Percentiles rank a stretch among this genome's conserved stretches.
Evolutionary conservation across 2,113 vertebrate species (phyloP).

Genomic region (Pseudopodoces humilis): DNA sequence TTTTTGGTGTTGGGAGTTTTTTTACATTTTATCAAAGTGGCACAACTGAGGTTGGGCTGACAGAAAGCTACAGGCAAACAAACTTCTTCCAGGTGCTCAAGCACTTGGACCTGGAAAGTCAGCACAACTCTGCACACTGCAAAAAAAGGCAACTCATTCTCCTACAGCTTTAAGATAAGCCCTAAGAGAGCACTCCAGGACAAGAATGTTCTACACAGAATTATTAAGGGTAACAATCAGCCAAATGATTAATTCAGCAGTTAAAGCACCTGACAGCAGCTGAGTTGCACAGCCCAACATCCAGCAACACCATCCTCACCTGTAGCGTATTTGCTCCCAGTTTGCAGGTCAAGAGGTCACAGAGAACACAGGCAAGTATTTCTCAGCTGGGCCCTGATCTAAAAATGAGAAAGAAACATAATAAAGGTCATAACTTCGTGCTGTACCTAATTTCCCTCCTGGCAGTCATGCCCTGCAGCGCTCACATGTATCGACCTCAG

Average conservation of each 20-base stretch:
- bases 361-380: background rate
- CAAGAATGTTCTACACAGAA: background rate
- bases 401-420: background rate
- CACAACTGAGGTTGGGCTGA: background rate
- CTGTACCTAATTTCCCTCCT: background rate
- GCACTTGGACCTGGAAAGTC: background rate
- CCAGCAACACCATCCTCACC: background rate
- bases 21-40: background rate
- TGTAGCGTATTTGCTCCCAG: background rate
- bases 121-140: background rate
- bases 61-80: background rate
- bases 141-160: background rate
- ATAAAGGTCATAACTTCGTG: fast-evolving
- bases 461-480: background rate
- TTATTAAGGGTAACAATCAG: background rate
- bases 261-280: background rate
- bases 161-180: background rate
- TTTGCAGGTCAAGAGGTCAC: background rate
- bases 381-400: background rate
- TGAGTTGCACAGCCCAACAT: background rate
- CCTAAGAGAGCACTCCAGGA: fast-evolving
- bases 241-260: background rate
- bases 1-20: too few species aligned
- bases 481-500: fast-evolving
- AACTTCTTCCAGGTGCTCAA: background rate